A percentile compares a stretch with the other conserved stretches of the same genome.
Evolutionary conservation across 2,113 vertebrate genomes (phyloP).

Genomic region (Pterocles orientalis): DNA sequence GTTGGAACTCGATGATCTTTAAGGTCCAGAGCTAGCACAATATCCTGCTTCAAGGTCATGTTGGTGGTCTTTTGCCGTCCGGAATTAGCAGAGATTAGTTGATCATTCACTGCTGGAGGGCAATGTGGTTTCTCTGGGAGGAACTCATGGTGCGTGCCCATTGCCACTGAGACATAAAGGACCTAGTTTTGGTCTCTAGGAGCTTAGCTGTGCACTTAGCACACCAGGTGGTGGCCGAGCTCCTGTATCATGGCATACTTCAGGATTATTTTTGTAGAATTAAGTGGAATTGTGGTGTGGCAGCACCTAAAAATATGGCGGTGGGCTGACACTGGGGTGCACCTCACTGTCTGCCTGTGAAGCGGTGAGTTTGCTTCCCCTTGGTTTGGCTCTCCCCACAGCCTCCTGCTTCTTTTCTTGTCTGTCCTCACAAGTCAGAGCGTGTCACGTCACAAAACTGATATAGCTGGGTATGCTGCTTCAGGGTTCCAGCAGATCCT

Average conservation of each 20-base stretch:
- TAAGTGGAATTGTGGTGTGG: not conserved
- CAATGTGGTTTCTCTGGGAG: not conserved
- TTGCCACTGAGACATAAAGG: not conserved
- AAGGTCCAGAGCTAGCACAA: not conserved
- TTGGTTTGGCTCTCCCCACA: not conserved
- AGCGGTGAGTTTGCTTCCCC: not conserved
- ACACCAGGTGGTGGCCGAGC: not conserved
- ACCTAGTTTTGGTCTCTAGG: not conserved
- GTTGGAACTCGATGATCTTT: too few relatives aligned
- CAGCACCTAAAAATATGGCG: not conserved
- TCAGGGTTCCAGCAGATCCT: conserved; percentile 54
- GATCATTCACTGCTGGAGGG: not conserved
- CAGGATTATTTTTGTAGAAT: not conserved
- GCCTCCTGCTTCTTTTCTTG: not conserved
- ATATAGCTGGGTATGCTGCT: conserved; percentile 42
- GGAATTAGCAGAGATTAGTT: not conserved
- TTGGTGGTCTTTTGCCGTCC: not conserved
- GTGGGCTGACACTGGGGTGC: not conserved
- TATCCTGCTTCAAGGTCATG: not conserved
- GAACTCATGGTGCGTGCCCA: not conserved
- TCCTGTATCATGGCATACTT: not conserved
- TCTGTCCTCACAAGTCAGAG: conserved; percentile 18
- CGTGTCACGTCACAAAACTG: conserved; percentile 10
- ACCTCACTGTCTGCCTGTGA: not conserved
- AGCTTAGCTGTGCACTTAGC: not conserved